Evolutionary conservation across 2,113 vertebrate genomes (phyloP), one percentile per base, ranked within the genome.

Genomic region (Clupea harengus): DNA sequence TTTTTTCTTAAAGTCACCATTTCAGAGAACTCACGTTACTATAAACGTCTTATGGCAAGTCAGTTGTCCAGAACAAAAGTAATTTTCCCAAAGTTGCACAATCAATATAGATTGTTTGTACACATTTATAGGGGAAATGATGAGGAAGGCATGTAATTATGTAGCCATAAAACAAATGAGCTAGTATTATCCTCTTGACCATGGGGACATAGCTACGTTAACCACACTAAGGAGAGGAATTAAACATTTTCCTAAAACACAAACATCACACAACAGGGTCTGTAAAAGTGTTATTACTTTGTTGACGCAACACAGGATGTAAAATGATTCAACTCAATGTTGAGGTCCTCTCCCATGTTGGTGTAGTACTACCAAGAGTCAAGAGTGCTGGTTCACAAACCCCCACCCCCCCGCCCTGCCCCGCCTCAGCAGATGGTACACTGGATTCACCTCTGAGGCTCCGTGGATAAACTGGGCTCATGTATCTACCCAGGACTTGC

Each of bases 391-490:
- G 75, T 10, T 84, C 86, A 25, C 86, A 89, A 57, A 80, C 45
- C 15, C 87, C 86, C 49, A 90, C 82, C 83, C 13, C 78, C 84
- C 3, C 87, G 11, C 72, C 88, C 49, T 78, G 83, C 20, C n/a
- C n/a, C 86, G 81, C 45, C 85, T 90, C 20, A 85, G 82, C 10
- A 92, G 86, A 67, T 60, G 39, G 85, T 84, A 92, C 2, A 91
- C 82, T 45, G 90, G 90, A 80, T 92, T 92, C 81, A 82, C n/a
- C 44, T 89, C 87, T 52, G 84, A 86, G 0, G 88, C 80, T 18
- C 89, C 90, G 64, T 92, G 91, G 83, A 92, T 90, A 54, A 67
- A 91, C 45, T 92, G 89, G 22, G 91, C 89, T 50, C 90, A 89
- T 52, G 86, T 88, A 47, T 89, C 88, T 52, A 92, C 85, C 84